Evolutionary conservation across 2,797 vertebrate species (phyloP), one percentile per base, ranked within the genome.

Genomic region (Pseudomugil gertrudae): DNA sequence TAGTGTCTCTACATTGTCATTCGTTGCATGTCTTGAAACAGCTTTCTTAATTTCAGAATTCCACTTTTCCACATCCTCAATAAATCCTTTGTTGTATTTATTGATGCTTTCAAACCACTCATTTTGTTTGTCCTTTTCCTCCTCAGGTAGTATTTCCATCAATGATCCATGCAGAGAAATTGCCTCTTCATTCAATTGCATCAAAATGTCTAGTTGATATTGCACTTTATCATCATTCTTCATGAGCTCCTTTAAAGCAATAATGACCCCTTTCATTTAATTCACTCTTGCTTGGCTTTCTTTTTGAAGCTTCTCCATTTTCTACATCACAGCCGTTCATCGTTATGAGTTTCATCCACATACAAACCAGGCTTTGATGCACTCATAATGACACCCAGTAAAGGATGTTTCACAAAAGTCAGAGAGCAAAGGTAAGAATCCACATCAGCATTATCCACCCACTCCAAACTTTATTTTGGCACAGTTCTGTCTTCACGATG

Each of bases 51-150:
- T 48, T 24, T 10, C 45, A 21, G 21, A 21, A 9, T 23, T 21
- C 45, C 45, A 48, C 9, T 3, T 8, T 48, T 2, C 21, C 43
- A 47, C 43, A 47, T 21, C 43, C n/a, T 47, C 43, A 21, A 21
- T 47, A 21, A 47, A 21, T n/a, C 43, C n/a, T 9, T 47, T 47
- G 43, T 47, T 47, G 43, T 47, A 47, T 47, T 47, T 47, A 47
- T 47, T 47, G 6, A 47, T 47, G 43, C 43, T 47, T 9, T 2
- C 43, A 23, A 47, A 21, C 43, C 43, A 47, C 19, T 9, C 8
- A 9, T 47, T n/a, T 47, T 47, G 43, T 47, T 33, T 33, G 9
- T 7, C 32, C 9, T 33, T 33, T 33, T 33, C 32, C 9, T 33
- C 9, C 32, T 33, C 35, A 36, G 35, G 35, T 29, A 29, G 29